Evolutionary conservation across 2,113 vertebrate species (phyloP), one percentile per base, ranked within the genome.

Genomic region (Phylloscopus whistleri): DNA sequence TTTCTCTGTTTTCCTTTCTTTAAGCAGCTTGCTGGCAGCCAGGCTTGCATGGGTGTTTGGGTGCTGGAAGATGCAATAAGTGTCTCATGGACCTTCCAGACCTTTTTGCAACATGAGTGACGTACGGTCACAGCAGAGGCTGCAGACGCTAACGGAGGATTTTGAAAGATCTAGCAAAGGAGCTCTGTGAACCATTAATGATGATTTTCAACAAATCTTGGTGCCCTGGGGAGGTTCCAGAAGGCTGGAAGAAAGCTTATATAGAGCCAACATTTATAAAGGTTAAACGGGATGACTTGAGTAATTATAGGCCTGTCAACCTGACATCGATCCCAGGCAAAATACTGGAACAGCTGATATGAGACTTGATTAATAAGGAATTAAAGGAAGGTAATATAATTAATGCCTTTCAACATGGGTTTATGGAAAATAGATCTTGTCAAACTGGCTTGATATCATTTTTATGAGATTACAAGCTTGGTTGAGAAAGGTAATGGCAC

Each of bases 361-460:
- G 89, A 96, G 95, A 95, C 93, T 96, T 95, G 95, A 96, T 97
- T 97, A 97, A 97, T 96, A 96, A 97, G 89, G 91, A 97, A 97
- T 97, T 97, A 97, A 95, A 97, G 84, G 93, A 96, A 96, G 96
- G 96, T 97, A 97, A 96, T 97, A 91, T 97, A 97, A 97, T 97
- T 97, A 97, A 95, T 95, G 95, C 95, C 94, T 96, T 95, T 97
- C 96, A 97, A 93, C 91, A 89, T 64, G 84, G 91, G 87, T 96
- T 95, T 96, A 84, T 95, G 95, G 95, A 97, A 97, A 97, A 95
- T 95, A 96, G 94, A 93, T 95, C 96, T 97, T 96, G 94, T 97
- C 96, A 96, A 95, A 95, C 87, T 85, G 68, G n/a, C 95, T 95
- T 95, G 94, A 91, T 97, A 96, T 95, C 27, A 82, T 87, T 96